Evolutionary conservation across 2,113 vertebrate species (phyloP).

Genomic region (Psephotus haematonotus): DNA sequence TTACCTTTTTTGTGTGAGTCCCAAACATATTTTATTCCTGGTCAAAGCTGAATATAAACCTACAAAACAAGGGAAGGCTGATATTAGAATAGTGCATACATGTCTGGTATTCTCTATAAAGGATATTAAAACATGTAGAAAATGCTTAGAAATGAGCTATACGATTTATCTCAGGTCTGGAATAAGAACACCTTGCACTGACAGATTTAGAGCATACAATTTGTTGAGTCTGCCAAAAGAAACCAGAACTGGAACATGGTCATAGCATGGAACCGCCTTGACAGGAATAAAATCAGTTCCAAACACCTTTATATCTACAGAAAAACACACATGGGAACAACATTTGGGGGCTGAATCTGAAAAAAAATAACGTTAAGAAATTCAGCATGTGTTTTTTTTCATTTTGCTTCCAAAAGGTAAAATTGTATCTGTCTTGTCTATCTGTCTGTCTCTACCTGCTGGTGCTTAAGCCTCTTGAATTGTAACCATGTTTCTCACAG

Average conservation of each 20-base stretch:
- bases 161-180: neutral
- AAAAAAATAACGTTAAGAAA: neutral
- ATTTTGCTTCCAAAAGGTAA: neutral
- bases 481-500: neutral
- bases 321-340: neutral
- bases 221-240: conserved; percentile 35
- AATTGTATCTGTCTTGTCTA: neutral
- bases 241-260: neutral
- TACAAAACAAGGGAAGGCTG: neutral
- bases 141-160: neutral
- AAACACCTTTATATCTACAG: neutral
- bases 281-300: conserved; percentile 6
- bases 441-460: neutral
- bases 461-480: neutral
- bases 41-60: neutral
- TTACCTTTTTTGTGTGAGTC: neutral
- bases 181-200: conserved; percentile 29
- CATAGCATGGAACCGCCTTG: neutral
- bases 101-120: neutral
- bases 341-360: neutral
- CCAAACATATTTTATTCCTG: neutral
- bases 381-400: neutral
- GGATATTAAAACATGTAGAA: neutral
- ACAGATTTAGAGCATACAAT: conserved; percentile 28
- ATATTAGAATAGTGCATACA: neutral